phyloP scores from a whole-genome alignment of 2,888 invertebrate genomes.

The Ochropleura leucogaster region DNA sequence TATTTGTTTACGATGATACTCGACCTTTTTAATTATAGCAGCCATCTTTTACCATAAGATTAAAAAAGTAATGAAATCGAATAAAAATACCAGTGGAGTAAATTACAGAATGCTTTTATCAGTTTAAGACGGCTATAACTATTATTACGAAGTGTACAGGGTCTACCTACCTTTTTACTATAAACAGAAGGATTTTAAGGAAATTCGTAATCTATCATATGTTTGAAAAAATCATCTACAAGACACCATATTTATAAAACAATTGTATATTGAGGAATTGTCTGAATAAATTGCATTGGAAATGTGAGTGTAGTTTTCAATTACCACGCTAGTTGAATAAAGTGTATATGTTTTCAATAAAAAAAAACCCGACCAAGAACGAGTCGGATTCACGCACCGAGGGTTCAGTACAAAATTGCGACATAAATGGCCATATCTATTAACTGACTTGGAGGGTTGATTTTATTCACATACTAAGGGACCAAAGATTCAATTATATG shows the following conservation, averaged over 20 bases:
- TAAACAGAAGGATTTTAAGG: background rate
- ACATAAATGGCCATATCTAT: conserved; percentile 4
- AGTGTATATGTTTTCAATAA: too few relatives aligned
- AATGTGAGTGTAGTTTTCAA: background rate
- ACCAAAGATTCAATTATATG: too few relatives aligned
- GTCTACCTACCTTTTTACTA: background rate
- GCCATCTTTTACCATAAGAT: background rate
- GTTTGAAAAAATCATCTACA: too few relatives aligned
- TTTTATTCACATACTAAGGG: too few relatives aligned
- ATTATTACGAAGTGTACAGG: background rate
- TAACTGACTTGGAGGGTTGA: too few relatives aligned
- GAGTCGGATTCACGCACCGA: too few relatives aligned
- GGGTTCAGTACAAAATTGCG: too few relatives aligned
- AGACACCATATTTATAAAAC: too few relatives aligned
- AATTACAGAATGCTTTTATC: conserved; percentile 8
- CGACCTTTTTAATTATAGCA: conserved; percentile 4
- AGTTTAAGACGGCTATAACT: conserved; percentile 3
- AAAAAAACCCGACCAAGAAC: too few relatives aligned
- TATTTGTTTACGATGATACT: background rate
- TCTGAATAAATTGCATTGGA: background rate
- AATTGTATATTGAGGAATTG: too few relatives aligned
- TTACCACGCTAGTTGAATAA: too few relatives aligned
- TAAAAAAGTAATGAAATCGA: conserved; percentile 27
- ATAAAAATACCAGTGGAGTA: conserved; percentile 3
- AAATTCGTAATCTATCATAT: too few relatives aligned